Evolutionary conservation across 1,140 invertebrate species (phyloP), one percentile per base, ranked within the genome.

Genomic region (Bathynomus jamesi): DNA sequence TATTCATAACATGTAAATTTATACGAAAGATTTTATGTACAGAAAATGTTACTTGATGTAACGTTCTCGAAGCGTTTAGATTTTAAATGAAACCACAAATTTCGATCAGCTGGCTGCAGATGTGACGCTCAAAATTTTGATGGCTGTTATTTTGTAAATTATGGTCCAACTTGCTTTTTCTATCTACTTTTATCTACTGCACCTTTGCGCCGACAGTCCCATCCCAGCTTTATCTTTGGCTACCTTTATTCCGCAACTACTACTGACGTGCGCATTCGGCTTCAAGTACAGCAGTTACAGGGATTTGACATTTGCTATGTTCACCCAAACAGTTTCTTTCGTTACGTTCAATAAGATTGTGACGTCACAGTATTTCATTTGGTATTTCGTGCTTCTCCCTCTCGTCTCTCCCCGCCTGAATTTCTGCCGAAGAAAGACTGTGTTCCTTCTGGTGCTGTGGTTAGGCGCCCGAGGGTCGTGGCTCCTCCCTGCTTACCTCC

Each of bases 281-380:
- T 82, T 92, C 69, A 83, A 85, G 24, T 93, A 89, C 78, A 87
- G 86, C 5, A 86, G 84, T 70, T 85, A 84, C 2, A 84, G 87
- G 29, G 88, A 92, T 24, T 83, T 98, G 61, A 85, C 90, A 2
- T 95, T 99, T 82, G 89, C 89, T 29, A 85, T 96, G 71, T 93
- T 99, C 73, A 82, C 88, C 0, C 87, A 93, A 79, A 91, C 95
- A 0, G 91, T 94, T 76, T 86, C 92, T 3, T 89, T 99, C 80
- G 97, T 99, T 0, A 89, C 89, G 4, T 96, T 93, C 78, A 99
- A 99, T 83, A 93, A 95, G 80, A 96, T 99, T 0, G 87, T 95
- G 74, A 99, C 97, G 11, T 96, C 94, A 21, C 96, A 99, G 83
- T 99, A 99, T 82, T 99, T 99, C 79, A 85, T 99, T 40, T 99